Conservation (phyloP, 2,797 vertebrate genomes). For the Helostoma temminkii region DNA sequence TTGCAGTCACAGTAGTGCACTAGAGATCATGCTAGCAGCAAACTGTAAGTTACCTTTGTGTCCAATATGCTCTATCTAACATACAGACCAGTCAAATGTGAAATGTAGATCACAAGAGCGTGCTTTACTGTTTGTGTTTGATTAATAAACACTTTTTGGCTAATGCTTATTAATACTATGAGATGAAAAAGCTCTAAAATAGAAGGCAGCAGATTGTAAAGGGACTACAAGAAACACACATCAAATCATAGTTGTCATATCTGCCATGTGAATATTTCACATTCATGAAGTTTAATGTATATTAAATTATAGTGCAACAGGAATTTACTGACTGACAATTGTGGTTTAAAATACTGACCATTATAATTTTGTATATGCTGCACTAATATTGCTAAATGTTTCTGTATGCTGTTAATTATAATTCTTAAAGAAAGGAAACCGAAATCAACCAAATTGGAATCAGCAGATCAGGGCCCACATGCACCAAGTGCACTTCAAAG, state of each 20-base stretch:
- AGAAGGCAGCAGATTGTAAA: slow-evolving; percentile 18
- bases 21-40: slow-evolving; percentile 32
- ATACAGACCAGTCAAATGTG: slow-evolving; percentile 52
- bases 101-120: slow-evolving; percentile 49
- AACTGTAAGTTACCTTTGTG: slow-evolving; percentile 36
- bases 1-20: slow-evolving; percentile 18
- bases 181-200: slow-evolving; percentile 21
- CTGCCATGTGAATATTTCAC: slow-evolving; percentile 9
- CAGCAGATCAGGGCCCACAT: no score
- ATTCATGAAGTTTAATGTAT: slow-evolving; percentile 9
- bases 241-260: slow-evolving; percentile 18
- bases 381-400: no score
- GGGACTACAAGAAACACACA: slow-evolving; percentile 18
- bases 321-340: neutral
- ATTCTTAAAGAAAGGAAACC: no score
- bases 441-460: no score
- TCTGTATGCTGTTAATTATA: no score
- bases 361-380: no score
- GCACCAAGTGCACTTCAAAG: no score
- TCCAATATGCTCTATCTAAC: slow-evolving; percentile 25
- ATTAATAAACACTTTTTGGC: slow-evolving; percentile 42
- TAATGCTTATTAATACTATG: slow-evolving; percentile 26
- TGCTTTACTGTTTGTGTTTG: slow-evolving; percentile 20
- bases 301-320: slow-evolving; percentile 2
- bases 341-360: neutral